Evolutionary conservation across 2,888 invertebrate species (phyloP), one percentile per base, ranked within the genome.

Genomic region (Campaea margaritaria): DNA sequence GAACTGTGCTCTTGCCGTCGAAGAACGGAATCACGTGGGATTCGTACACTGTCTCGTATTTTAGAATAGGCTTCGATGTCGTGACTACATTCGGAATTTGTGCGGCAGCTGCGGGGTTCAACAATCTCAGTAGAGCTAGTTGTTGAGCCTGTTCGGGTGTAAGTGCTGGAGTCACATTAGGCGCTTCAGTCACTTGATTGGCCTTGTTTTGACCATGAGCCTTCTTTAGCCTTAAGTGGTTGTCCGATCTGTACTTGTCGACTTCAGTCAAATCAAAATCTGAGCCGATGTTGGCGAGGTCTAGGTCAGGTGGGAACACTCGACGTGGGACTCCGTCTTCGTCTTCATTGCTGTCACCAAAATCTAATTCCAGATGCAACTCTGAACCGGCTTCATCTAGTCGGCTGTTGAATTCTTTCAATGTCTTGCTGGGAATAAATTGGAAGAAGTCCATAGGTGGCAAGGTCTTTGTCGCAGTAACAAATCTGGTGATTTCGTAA

Each of bases 381-480:
- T 97, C 97, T 1, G 97, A 96, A 3, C 97, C 97, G 12, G 97
- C 97, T 84, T 97, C 97, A 75, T 97, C 97, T 44, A 98, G 93
- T 58, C 96, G 95, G 52, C 96, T 96, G 76, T 97, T 97, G 83
- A 97, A 97, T 83, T 98, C 97, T 76, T 97, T 97, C 21, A 97
- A 91, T 0, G 96, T 96, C 84, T 96, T 96, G 74, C 96, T 96
- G 0, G 97, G 97, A 53, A 96, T 96, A 76, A 97, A 97, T 79
- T 97, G 97, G 88, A 96, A 97, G 66, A 95, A 95, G 80, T 97
- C 97, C 94, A 96, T 95, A 0, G 97, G 97, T 7, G 97, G 97
- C 45, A 97, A 83, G 0, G 98, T 98, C 82, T 98, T 98, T 1
- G 97, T 97, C 0, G 98, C 97, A 0, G 97, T 97, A 11, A 98